phyloP scores from a whole-genome alignment of 2,797 vertebrate species.

The Staurois parvus region DNA sequence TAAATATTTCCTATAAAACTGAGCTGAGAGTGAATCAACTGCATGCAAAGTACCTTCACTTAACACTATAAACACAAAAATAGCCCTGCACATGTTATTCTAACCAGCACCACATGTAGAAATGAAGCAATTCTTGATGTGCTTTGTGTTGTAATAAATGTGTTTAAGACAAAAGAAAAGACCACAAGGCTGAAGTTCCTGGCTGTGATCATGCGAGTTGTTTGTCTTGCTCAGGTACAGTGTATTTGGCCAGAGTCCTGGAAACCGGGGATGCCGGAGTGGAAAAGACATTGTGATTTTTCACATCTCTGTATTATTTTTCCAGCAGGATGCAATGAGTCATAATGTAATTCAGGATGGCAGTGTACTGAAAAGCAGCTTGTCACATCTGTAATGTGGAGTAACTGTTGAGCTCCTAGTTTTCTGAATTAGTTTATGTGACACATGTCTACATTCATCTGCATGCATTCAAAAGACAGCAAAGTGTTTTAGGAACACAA shows the following conservation, averaged over 20 bases:
- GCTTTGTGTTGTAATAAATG: constrained; percentile 29
- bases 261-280: constrained; percentile 4
- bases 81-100: neutral
- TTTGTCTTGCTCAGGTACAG: constrained; percentile 41
- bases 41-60: neutral
- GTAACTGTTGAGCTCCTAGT: constrained; percentile 28
- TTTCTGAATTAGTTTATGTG: neutral
- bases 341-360: constrained; percentile 24
- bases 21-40: neutral
- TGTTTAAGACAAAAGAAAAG: constrained; percentile 21
- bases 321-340: constrained; percentile 50
- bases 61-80: constrained; percentile 4
- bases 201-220: constrained; percentile 12
- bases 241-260: constrained; percentile 39
- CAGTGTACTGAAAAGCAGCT: constrained; percentile 29
- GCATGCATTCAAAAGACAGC: neutral
- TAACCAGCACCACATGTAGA: neutral
- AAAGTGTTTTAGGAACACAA: constrained; percentile 12
- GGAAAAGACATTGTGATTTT: constrained; percentile 16
- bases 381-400: constrained; percentile 23
- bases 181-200: neutral
- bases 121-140: neutral
- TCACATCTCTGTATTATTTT: constrained; percentile 22
- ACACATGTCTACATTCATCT: constrained; percentile 5
- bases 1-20: neutral